Base-by-base conservation (phyloP, 2,888 invertebrate genomes). In the Caenorhabditis sinica region DNA sequence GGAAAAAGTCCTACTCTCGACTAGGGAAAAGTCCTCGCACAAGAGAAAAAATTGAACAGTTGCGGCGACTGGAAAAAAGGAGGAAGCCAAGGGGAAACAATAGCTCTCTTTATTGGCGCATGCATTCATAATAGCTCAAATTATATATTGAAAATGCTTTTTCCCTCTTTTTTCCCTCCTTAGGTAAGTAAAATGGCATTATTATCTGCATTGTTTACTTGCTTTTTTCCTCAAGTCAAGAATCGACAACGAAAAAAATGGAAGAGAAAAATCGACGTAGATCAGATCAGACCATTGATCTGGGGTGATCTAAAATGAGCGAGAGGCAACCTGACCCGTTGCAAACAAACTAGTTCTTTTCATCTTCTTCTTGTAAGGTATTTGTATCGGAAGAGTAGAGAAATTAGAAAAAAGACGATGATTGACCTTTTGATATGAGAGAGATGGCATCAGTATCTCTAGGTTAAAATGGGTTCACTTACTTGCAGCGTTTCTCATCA, bases 61-160 rank as follows among this genome's bases (percentile, higher is more conserved):
- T 68, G 76, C 45, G 23, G 20, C 33, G 76, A 13, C 53, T 30
- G 28, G 36, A 65, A 65, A 56, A 51, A 43, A 15, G 49, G 28
- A 51, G 36, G 40, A 43, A 45, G 63, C 51, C 43, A 61, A 73
- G 63, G 63, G 74, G 68, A 36, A 73, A 56, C 53, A 69, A 69
- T 69, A 56, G 53, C 40, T 36, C 40, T 40, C 60, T 56, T 68
- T 68, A 68, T 68, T 68, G 51, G 40, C 66, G 65, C 61, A 79
- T 79, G 61, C 79, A 79, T 79, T 79, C 53, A 71, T 79, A 80
- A 80, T 80, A 71, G 80, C 80, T 80, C 72, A 66, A 72, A 80
- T 79, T 72, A 80, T 80, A 80, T 66, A 66, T 65, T 72, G 61
- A 69, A 60, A 63, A 68, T 58, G 58, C 49, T 28, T 30, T 51